Conservation (phyloP, 1,140 invertebrate genomes). For the Pentalonia nigronervosa region DNA sequence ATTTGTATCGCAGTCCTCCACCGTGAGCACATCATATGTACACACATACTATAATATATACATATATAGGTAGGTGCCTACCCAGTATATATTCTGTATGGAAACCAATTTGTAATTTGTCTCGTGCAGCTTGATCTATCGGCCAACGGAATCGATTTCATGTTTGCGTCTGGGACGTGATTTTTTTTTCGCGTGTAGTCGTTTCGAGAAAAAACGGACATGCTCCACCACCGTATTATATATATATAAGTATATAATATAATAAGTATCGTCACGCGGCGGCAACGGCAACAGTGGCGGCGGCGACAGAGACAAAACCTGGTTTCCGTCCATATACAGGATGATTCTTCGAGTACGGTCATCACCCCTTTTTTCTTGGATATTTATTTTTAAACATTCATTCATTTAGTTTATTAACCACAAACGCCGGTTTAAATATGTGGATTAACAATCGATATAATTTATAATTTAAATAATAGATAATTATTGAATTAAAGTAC, state of each 20-base stretch:
- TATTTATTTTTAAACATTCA: too few species aligned
- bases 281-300: neutral
- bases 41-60: neutral
- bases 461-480: too few species aligned
- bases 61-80: neutral
- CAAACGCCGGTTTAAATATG: too few species aligned
- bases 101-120: conserved; percentile 57
- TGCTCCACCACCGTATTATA: conserved; percentile 30
- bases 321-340: neutral
- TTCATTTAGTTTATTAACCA: too few species aligned
- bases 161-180: conserved; percentile 42
- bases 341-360: too few species aligned
- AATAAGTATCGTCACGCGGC: conserved; percentile 3
- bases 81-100: neutral
- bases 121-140: conserved; percentile 50
- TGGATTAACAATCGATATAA: too few species aligned
- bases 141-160: conserved; percentile 34
- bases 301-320: conserved; percentile 14
- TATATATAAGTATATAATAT: too few species aligned
- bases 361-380: too few species aligned
- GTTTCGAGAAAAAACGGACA: conserved; percentile 45
- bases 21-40: neutral
- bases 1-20: neutral
- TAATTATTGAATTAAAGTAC: too few species aligned
- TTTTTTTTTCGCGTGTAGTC: conserved; percentile 33